A percentile compares a stretch with the other conserved stretches of the same genome.
Evolutionary conservation across 2,797 vertebrate genomes (phyloP).

Genomic region (Aulostomus chinensis): DNA sequence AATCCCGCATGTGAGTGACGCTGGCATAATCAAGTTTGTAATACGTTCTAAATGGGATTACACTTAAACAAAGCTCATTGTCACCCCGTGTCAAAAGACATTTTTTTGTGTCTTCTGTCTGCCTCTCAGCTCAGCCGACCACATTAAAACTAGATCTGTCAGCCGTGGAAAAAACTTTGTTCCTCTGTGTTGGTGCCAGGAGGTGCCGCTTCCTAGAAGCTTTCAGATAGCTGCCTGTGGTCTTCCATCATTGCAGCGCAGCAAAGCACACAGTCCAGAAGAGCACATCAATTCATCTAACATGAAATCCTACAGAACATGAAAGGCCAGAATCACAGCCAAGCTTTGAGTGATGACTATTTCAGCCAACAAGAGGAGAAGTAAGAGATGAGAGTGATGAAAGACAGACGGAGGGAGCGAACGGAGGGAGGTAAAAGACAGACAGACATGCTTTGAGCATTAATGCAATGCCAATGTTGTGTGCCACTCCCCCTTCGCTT

Average conservation of each 20-base stretch:
- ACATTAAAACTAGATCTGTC: slow-evolving; percentile 70
- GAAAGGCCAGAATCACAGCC: slow-evolving; percentile 57
- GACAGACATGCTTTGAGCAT: slow-evolving; percentile 42
- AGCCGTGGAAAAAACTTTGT: slow-evolving; percentile 39
- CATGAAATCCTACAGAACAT: slow-evolving; percentile 55
- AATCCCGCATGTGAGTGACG: slow-evolving; percentile 52
- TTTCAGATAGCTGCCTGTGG: slow-evolving; percentile 41
- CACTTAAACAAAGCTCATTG: slow-evolving; percentile 51
- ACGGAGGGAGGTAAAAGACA: slow-evolving; percentile 43
- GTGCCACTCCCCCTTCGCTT: slow-evolving; percentile 63
- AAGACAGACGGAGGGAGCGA: slow-evolving; percentile 35
- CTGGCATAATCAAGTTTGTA: slow-evolving; percentile 47
- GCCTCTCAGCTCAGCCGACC: slow-evolving; percentile 46
- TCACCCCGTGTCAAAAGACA: slow-evolving; percentile 48
- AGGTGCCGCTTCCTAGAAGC: slow-evolving; percentile 50
- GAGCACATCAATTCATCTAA: slow-evolving; percentile 58
- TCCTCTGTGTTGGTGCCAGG: slow-evolving; percentile 56
- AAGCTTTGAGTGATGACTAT: slow-evolving; percentile 53
- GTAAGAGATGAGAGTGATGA: slow-evolving; percentile 44
- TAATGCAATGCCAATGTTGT: slow-evolving; percentile 59
- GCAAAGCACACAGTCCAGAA: slow-evolving; percentile 42
- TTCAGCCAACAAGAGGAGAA: slow-evolving; percentile 49
- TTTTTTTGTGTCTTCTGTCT: slow-evolving; percentile 53
- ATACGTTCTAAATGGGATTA: slow-evolving; percentile 54
- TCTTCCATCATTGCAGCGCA: slow-evolving; percentile 53